Evolutionary conservation across 1,140 invertebrate genomes (phyloP).

Genomic region (Sarcophaga bullata): DNA sequence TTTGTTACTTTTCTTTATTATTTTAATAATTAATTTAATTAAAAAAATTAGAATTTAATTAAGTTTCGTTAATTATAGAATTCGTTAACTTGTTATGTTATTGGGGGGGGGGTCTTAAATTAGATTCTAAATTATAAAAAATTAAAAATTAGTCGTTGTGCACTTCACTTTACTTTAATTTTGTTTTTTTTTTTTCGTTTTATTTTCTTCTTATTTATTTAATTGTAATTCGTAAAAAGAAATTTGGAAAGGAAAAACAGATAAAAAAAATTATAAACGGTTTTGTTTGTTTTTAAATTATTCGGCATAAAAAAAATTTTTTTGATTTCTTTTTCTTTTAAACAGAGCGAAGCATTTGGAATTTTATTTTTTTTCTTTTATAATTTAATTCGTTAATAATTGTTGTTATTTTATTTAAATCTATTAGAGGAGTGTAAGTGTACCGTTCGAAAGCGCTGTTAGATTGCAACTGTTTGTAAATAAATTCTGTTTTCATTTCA

Average conservation of each 20-base stretch:
- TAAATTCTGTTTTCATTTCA: constrained; percentile 12
- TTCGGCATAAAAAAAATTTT: neutral
- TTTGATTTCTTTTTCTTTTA: neutral
- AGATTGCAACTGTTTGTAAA: constrained; percentile 26
- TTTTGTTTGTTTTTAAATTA: neutral
- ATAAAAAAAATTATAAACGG: too few species aligned
- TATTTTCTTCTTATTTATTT: too few species aligned
- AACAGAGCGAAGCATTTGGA: constrained; percentile 13
- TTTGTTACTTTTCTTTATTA: constrained; percentile 14
- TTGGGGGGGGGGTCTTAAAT: too few species aligned
- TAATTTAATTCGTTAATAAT: neutral
- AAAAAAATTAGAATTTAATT: neutral
- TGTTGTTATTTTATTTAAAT: neutral
- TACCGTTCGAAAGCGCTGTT: constrained; percentile 20
- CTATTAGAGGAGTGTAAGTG: neutral
- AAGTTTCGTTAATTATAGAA: neutral
- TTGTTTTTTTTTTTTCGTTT: neutral
- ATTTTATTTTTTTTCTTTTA: neutral
- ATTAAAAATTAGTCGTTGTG: constrained; percentile 14
- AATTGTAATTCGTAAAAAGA: neutral
- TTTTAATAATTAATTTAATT: neutral
- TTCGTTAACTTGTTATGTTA: neutral
- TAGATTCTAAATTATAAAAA: neutral
- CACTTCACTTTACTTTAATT: neutral
- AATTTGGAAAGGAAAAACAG: too few species aligned